phyloP scores from a whole-genome alignment of 2,888 invertebrate genomes.

The Drosophila infuscata region DNA sequence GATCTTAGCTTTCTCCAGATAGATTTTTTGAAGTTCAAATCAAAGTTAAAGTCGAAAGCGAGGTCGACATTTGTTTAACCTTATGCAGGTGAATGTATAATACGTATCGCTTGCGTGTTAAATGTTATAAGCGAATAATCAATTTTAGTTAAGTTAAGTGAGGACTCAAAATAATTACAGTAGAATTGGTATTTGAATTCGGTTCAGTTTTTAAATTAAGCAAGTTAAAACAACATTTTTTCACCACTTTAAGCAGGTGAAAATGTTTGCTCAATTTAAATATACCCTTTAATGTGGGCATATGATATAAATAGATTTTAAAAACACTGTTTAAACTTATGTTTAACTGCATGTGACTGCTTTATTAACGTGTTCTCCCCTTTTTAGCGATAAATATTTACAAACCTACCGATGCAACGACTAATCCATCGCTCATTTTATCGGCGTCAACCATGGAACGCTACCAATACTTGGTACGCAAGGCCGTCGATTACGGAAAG shows the following conservation, averaged over 20 bases:
- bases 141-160: background rate
- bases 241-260: background rate
- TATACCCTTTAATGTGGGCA: background rate
- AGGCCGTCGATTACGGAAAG: slow-evolving; percentile 95
- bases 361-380: slow-evolving; percentile 1
- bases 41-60: slow-evolving; percentile 59
- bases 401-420: slow-evolving; percentile 99
- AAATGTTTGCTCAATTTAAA: background rate
- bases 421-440: slow-evolving; percentile 98
- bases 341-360: background rate
- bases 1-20: background rate
- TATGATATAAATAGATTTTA: background rate
- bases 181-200: background rate
- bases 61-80: slow-evolving; percentile 70
- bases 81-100: slow-evolving; percentile 25
- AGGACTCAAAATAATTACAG: background rate
- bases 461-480: slow-evolving; percentile 94
- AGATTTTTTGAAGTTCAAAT: slow-evolving; percentile 65
- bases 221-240: background rate
- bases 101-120: background rate
- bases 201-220: background rate
- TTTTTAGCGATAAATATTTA: slow-evolving; percentile 96
- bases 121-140: background rate
- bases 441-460: slow-evolving; percentile 97
- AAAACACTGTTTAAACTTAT: background rate